Base-by-base conservation (phyloP, 1,140 invertebrate genomes). In the Physella acuta region DNA sequence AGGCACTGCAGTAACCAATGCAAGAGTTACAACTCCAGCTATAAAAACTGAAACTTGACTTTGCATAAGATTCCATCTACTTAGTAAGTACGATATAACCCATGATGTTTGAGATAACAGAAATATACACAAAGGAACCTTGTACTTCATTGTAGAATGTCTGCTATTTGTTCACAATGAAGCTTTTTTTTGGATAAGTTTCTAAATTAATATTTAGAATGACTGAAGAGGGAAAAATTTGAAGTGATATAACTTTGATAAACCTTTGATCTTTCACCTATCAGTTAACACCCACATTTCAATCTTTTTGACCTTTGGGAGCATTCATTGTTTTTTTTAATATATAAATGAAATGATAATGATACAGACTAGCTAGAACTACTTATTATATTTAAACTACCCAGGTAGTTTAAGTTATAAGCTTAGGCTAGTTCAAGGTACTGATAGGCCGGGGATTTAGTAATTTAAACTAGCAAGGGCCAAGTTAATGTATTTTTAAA, bases 71-170 rank as follows among this genome's bases (percentile, higher is more conserved):
- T 34, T 33, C 2, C 49, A 33, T 20, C 33, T 51, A 33, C 16
- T 53, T 14, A 52, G 39, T 37, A 26, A 30, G 30, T 51, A 64
- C 39, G 62, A 64, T 31, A 52, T 30, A 1, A 64, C 26, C 62
- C 62, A 64, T 39, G 62, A 52, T 2, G 62, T 64, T 52, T 53
- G 39, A 0, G 62, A 64, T 30, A 51, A 33, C 44, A 52, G 30
- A 53, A 51, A 64, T 3, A 53, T 28, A 3, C 24, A 24, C 14
- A 64, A n/a, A 44, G 62, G 51, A 3, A 64, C 39, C 30, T 14
- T 5, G 20, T 52, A 64, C 17, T 26, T 34, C 34, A 62, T 62
- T 24, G 24, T 62, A 2, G 11, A 17, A 8, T 26, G 8, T 11
- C 11, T 56, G 11, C 8, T 56, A 56, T 26, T 11, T 8, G 53